phyloP scores from a whole-genome alignment of 2,797 vertebrate genomes.

The Galagoides demidoff region DNA sequence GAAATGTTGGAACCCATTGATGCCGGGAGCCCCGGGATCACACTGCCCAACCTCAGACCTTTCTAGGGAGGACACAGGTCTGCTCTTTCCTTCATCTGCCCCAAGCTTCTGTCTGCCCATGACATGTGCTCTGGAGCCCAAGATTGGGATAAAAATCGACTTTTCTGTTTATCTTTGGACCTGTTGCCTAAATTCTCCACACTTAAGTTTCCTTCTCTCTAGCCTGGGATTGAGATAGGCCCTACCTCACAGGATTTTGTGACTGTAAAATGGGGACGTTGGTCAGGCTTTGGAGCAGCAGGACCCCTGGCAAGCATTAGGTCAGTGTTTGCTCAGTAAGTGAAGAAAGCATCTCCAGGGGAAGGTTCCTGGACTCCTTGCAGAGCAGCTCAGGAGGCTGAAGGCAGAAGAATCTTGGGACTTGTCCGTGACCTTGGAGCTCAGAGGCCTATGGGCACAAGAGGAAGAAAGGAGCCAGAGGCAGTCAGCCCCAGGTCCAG shows the following conservation, averaged over 20 bases:
- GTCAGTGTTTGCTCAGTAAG: background rate
- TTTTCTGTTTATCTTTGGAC: background rate
- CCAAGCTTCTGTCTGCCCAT: background rate
- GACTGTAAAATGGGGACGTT: background rate
- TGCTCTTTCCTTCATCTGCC: background rate
- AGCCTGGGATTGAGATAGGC: rapidly evolving
- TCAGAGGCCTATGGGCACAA: background rate
- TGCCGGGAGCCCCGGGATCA: background rate
- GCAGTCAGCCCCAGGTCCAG: background rate
- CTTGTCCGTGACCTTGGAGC: rapidly evolving
- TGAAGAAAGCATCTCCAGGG: rapidly evolving
- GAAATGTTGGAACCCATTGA: rapidly evolving
- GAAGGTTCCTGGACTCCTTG: background rate
- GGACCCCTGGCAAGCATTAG: rapidly evolving
- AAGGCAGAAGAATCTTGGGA: background rate
- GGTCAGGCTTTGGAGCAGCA: background rate
- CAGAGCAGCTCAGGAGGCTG: rapidly evolving
- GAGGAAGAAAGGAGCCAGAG: background rate
- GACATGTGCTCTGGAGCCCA: background rate
- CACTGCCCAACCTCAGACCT: rapidly evolving
- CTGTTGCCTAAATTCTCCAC: background rate
- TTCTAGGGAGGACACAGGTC: rapidly evolving
- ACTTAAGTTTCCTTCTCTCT: background rate
- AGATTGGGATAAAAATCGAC: background rate
- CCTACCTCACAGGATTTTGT: background rate